Conservation (phyloP, 2,797 vertebrate species). For the Pterois miles region DNA sequence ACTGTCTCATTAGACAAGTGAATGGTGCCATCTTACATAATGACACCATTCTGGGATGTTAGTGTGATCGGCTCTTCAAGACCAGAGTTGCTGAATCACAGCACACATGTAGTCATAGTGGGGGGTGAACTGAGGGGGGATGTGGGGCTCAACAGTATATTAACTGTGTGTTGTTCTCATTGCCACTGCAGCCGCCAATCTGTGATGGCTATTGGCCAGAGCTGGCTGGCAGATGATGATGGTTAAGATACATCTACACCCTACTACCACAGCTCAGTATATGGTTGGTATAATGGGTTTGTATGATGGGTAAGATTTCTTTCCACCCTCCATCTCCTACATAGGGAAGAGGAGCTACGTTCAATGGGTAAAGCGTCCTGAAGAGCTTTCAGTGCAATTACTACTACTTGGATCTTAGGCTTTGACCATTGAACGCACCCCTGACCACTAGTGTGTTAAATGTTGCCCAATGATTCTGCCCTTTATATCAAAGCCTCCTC, state of each 20-base stretch:
- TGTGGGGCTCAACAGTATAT: constrained; percentile 86
- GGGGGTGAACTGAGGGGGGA: constrained; percentile 79
- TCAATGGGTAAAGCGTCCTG: constrained; percentile 75
- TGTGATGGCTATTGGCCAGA: constrained; percentile 98
- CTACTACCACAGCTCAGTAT: constrained; percentile 99
- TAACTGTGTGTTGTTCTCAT: constrained; percentile 99
- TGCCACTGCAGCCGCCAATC: constrained; percentile 99
- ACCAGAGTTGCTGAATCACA: constrained; percentile 80
- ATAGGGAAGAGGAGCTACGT: constrained; percentile 80
- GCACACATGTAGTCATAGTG: constrained; percentile 59
- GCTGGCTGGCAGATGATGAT: constrained; percentile 99
- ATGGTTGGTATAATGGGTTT: constrained; percentile 99
- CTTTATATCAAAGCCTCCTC: constrained; percentile 81
- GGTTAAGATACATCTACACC: constrained; percentile 97
- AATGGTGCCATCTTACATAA: constrained; percentile 34
- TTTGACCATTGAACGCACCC: constrained; percentile 81
- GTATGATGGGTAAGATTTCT: constrained; percentile 99
- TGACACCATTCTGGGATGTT: constrained; percentile 29
- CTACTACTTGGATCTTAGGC: constrained; percentile 38
- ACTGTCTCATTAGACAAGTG: constrained; percentile 35
- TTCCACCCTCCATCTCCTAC: constrained; percentile 89
- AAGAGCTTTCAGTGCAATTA: constrained; percentile 27
- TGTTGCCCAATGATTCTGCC: constrained; percentile 73
- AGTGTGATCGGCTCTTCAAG: constrained; percentile 69
- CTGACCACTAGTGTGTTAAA: constrained; percentile 74